Evolutionary conservation across 2,797 vertebrate species (phyloP), one percentile per base, ranked within the genome.

Genomic region (Dallia pectoralis): DNA sequence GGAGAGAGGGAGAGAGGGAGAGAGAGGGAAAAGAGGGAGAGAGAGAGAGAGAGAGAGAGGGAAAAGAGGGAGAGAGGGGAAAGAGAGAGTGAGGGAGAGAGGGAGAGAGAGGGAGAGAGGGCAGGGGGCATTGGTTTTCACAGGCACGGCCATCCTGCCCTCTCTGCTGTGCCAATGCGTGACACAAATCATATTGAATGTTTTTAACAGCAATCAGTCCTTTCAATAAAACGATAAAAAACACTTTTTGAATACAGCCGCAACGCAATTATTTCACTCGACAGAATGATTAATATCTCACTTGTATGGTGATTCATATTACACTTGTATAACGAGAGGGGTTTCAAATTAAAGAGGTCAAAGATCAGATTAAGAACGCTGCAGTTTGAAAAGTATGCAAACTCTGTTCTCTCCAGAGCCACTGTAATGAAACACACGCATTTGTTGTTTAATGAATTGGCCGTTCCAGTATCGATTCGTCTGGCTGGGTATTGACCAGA

Each of bases 401-500:
- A 53, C 68, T 67, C 4, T 18, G 73, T 79, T 80, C 76, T 74
- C 75, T 36, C 75, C 67, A 70, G 62, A 77, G 73, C 82, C 81
- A 79, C 75, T 22, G 44, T 71, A 85, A 85, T 84, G 87, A 89
- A 85, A 79, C 82, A 80, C 61, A 80, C 74, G 82, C 84, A 90
- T 90, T 89, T 88, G 88, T 82, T 91, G 87, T 90, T 70, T 88
- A 87, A 90, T 89, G 84, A 88, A 84, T 83, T 81, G 72, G 79
- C 85, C 81, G 87, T 91, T 91, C 83, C 86, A 69, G 84, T 91
- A 93, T 93, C 83, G 91, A 93, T 93, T 87, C 29, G 85, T 88
- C 87, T 89, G 88, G 87, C 82, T 74, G 76, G 74, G 76, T 82
- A 87, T 87, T 86, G 86, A 88, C 87, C 87, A 82, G 70, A 69